These are phyloP conservation scores for Xyrichtys novacula DNA, from an alignment of 2,797 vertebrate genomes.

Conservation along the genomic window DNA sequence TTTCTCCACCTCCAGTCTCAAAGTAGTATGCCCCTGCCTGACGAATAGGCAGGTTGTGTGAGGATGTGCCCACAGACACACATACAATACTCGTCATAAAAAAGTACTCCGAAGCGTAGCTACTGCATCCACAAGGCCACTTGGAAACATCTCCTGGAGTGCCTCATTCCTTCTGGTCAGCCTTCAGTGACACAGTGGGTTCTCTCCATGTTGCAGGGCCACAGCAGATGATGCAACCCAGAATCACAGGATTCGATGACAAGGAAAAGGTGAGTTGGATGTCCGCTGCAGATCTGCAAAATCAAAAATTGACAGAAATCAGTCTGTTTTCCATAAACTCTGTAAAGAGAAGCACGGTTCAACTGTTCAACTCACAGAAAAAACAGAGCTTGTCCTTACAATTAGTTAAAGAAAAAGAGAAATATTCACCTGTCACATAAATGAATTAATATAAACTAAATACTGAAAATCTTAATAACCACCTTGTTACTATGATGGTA, in stretches of 20 bases:
- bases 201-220: slow-evolving; percentile 82
- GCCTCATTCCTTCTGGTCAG: slow-evolving; percentile 84
- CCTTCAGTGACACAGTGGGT: slow-evolving; percentile 81
- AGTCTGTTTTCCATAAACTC: slow-evolving; percentile 8
- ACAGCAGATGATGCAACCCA: slow-evolving; percentile 49
- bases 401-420: not conserved
- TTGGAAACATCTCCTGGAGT: slow-evolving; percentile 78
- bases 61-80: slow-evolving; percentile 73
- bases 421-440: no score
- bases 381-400: not conserved
- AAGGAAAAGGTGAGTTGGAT: slow-evolving; percentile 16
- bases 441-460: no score
- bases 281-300: slow-evolving; percentile 71
- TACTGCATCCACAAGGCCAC: slow-evolving; percentile 82
- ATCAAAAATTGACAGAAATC: slow-evolving; percentile 55
- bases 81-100: slow-evolving; percentile 72
- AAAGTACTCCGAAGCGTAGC: slow-evolving; percentile 72
- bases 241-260: slow-evolving; percentile 18
- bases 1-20: slow-evolving; percentile 67
- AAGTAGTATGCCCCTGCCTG: slow-evolving; percentile 75
- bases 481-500: no score
- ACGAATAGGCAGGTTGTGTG: slow-evolving; percentile 76
- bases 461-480: no score
- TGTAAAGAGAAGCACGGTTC: slow-evolving; percentile 1
- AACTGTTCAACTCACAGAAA: slow-evolving; percentile 18